Percentiles rank a stretch among this genome's conserved stretches.
Evolutionary conservation across 2,888 invertebrate genomes (phyloP).

Genomic region (Chalcis sispes): DNA sequence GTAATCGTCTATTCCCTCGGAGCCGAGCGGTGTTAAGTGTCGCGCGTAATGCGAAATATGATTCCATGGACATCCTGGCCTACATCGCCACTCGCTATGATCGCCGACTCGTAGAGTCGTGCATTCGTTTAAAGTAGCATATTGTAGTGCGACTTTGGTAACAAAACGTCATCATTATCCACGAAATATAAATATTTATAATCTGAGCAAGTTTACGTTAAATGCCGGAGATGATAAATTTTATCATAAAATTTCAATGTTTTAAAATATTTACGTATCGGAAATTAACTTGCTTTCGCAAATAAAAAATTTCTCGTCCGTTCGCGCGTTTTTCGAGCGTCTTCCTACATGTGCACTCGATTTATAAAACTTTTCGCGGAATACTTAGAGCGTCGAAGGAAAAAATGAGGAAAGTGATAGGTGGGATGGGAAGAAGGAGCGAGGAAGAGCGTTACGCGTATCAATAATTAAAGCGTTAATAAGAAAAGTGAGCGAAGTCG

Average conservation of each 20-base stretch:
- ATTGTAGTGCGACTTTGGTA: constrained; percentile 15
- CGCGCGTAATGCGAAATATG: constrained; percentile 74
- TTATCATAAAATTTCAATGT: no score
- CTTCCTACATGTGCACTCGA: constrained; percentile 27
- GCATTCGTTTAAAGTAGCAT: constrained; percentile 4
- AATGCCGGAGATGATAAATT: no score
- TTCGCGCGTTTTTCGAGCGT: background rate
- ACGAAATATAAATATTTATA: no score
- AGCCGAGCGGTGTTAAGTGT: constrained; percentile 70
- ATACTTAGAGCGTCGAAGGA: constrained; percentile 47
- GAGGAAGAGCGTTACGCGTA: background rate
- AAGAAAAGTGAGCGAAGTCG: background rate
- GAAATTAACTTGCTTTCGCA: no score
- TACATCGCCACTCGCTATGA: constrained; percentile 72
- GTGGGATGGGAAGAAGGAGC: background rate
- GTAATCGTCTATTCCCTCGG: constrained; percentile 73
- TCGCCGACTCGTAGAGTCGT: constrained; percentile 52
- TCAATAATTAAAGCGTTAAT: no score
- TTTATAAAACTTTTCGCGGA: constrained; percentile 52
- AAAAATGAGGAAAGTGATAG: constrained; percentile 27
- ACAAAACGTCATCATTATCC: no score
- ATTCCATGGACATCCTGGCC: constrained; percentile 74
- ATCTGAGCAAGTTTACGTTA: no score
- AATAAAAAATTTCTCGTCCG: background rate
- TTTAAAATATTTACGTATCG: no score